Evolutionary conservation across 2,888 invertebrate genomes (phyloP).

Genomic region (Vesta saturnalis): DNA sequence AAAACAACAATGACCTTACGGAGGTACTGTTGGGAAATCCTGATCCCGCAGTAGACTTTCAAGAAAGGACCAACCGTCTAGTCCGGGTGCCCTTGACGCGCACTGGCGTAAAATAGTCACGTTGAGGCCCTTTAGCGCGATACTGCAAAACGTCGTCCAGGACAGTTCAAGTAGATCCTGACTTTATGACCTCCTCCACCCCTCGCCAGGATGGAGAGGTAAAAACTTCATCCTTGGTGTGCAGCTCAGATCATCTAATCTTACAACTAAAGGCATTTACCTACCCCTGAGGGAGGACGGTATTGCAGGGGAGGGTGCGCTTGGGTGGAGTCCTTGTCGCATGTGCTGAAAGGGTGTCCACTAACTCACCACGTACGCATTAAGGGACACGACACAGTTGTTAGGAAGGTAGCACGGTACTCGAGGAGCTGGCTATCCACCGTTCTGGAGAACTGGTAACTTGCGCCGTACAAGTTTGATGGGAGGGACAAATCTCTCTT

Average conservation of each 20-base stretch:
- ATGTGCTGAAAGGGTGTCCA: not conserved
- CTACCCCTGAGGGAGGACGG: not conserved
- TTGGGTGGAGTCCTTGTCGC: not conserved
- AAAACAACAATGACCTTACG: not conserved
- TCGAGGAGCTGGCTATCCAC: no score
- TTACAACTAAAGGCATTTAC: not conserved
- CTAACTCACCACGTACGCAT: not conserved
- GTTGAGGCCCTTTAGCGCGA: not conserved
- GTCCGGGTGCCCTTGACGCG: not conserved
- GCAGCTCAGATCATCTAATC: not conserved
- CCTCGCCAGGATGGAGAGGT: not conserved
- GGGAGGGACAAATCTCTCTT: no score
- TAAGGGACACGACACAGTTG: not conserved
- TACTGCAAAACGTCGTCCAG: not conserved
- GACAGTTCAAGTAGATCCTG: not conserved
- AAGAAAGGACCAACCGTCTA: not conserved
- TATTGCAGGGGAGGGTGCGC: not conserved
- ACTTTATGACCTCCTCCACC: slow-evolving; percentile 1
- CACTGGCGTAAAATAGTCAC: not conserved
- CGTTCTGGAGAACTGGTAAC: no score
- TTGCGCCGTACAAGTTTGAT: no score
- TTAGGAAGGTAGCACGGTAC: not conserved
- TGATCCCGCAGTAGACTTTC: not conserved
- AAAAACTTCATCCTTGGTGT: no score
- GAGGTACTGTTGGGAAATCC: not conserved